A percentile compares a stretch with the other conserved stretches of the same genome.
Conservation (phyloP, 2,888 invertebrate species). For the Clostera curtula region DNA sequence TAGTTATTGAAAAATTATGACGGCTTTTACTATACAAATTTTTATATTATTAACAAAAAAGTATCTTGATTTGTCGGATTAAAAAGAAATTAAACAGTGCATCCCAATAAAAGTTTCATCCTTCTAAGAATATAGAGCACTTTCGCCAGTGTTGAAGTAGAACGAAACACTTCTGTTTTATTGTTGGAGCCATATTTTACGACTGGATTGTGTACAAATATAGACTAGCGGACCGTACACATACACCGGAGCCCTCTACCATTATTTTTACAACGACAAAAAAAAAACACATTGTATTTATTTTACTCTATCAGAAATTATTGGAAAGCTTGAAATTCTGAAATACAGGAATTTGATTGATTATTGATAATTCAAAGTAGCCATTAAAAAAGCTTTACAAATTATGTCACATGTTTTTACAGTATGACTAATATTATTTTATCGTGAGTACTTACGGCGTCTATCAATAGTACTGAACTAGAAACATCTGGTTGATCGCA, state of each 20-base stretch:
- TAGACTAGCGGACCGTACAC: slow-evolving; percentile 39
- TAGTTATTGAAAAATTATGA: no score
- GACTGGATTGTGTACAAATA: slow-evolving; percentile 72
- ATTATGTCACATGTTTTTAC: no score
- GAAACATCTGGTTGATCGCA: slow-evolving; percentile 18
- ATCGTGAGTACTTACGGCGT: neutral
- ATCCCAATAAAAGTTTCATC: slow-evolving; percentile 54
- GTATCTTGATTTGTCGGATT: slow-evolving; percentile 30
- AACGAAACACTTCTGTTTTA: slow-evolving; percentile 70
- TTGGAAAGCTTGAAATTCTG: no score
- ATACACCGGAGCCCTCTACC: slow-evolving; percentile 5
- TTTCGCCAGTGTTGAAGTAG: slow-evolving; percentile 60
- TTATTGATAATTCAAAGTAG: no score
- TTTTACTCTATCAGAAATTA: no score
- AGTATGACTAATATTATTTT: neutral
- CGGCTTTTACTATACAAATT: no score
- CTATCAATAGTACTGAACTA: slow-evolving; percentile 20
- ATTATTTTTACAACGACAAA: neutral
- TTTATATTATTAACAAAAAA: slow-evolving; percentile 15
- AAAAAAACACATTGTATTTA: no score
- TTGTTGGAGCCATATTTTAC: slow-evolving; percentile 73
- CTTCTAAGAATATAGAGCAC: slow-evolving; percentile 62
- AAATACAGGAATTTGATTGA: no score
- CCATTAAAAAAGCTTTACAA: no score
- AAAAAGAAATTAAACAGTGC: slow-evolving; percentile 53